Evolutionary conservation across 2,888 invertebrate species (phyloP).

Genomic region (Callosobruchus maculatus): DNA sequence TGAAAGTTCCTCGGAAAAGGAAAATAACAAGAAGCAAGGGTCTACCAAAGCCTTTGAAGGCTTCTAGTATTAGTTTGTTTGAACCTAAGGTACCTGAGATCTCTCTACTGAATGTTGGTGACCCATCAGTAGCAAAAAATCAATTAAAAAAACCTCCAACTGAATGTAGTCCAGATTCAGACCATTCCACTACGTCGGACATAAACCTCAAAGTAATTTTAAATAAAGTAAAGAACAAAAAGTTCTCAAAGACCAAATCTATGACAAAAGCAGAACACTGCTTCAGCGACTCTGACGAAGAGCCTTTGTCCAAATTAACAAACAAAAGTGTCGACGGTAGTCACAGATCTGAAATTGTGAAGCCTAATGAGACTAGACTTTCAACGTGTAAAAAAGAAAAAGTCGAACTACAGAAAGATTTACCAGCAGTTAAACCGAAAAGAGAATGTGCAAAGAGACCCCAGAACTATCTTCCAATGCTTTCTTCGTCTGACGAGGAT

Average conservation of each 20-base stretch:
- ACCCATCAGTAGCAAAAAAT: neutral
- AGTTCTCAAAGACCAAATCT: conserved; percentile 30
- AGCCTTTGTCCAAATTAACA: conserved; percentile 58
- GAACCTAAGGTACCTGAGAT: conserved; percentile 8
- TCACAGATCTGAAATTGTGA: conserved; percentile 16
- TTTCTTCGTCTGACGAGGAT: conserved; percentile 52
- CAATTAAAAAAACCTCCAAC: neutral
- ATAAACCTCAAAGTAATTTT: conserved; percentile 27
- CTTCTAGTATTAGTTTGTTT: neutral
- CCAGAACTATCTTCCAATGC: conserved; percentile 44
- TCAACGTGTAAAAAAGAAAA: conserved; percentile 7
- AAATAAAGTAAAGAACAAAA: conserved; percentile 28
- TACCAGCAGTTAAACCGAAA: conserved; percentile 31
- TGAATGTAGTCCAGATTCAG: conserved; percentile 21
- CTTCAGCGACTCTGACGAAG: conserved; percentile 64
- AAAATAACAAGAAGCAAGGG: conserved; percentile 30
- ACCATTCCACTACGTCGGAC: conserved; percentile 33
- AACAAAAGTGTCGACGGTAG: conserved; percentile 26
- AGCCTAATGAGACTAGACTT: conserved; percentile 8
- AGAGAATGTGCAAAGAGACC: conserved; percentile 44
- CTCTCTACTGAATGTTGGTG: neutral
- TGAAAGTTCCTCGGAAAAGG: conserved; percentile 31
- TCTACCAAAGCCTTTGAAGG: neutral
- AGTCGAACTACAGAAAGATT: conserved; percentile 8
- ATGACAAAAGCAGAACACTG: conserved; percentile 23